Evolutionary conservation across 1,140 invertebrate genomes (phyloP).

Genomic region (Chironomus striatipennis): DNA sequence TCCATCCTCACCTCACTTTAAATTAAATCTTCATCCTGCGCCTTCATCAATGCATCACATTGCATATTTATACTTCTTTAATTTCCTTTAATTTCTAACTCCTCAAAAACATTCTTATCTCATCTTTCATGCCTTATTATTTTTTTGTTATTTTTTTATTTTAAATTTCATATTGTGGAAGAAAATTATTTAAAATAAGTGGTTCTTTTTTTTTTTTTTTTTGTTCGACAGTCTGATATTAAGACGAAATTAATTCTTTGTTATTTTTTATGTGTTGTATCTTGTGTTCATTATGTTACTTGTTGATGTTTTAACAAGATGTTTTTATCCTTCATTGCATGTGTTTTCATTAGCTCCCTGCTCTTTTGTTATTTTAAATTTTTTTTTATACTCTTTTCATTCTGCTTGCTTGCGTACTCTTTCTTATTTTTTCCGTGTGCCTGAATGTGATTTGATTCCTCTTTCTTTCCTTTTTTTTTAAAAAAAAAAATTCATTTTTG

Average conservation of each 20-base stretch:
- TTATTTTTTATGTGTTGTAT: conserved; percentile 5
- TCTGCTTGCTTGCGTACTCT: not conserved
- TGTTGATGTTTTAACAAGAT: conserved; percentile 20
- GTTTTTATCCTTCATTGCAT: conserved; percentile 13
- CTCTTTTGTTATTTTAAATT: not conserved
- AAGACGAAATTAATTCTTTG: conserved; percentile 15
- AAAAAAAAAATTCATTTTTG: too few species aligned
- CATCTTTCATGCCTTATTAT: not conserved
- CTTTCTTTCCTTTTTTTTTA: too few species aligned
- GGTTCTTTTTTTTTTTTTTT: not conserved
- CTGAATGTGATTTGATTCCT: too few species aligned
- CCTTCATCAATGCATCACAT: too few species aligned
- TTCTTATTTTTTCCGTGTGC: not conserved
- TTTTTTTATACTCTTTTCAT: not conserved
- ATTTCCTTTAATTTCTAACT: too few species aligned
- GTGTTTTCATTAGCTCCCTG: not conserved
- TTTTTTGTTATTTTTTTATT: not conserved
- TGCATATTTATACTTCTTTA: too few species aligned
- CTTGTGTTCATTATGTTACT: not conserved
- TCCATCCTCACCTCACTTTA: too few species aligned
- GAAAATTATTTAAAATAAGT: not conserved
- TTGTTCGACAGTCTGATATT: not conserved
- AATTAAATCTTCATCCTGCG: too few species aligned
- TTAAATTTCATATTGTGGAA: too few species aligned
- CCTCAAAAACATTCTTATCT: not conserved